A percentile compares a stretch with the other conserved stretches of the same genome.
Evolutionary conservation across 1,140 invertebrate genomes (phyloP).

Genomic region (Mactra quadrangularis): DNA sequence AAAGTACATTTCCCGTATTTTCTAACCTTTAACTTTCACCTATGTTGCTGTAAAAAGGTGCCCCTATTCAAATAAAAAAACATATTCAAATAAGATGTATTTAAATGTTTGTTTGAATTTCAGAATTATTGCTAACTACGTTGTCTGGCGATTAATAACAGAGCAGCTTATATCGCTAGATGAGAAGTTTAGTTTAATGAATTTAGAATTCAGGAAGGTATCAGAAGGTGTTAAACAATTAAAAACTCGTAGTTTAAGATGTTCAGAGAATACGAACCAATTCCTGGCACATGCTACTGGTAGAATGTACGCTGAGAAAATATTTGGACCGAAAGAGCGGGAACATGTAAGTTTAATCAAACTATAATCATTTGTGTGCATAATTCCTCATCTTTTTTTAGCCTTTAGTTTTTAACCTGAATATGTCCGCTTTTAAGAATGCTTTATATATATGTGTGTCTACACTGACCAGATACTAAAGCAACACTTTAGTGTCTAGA

Average conservation of each 20-base stretch:
- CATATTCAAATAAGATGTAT: no score
- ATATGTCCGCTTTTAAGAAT: no score
- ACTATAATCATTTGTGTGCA: no score
- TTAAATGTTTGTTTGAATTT: neutral
- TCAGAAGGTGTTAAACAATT: conserved; percentile 41
- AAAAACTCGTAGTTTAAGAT: conserved; percentile 89
- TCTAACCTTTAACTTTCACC: no score
- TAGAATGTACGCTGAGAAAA: conserved; percentile 92
- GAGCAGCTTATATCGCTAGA: conserved; percentile 43
- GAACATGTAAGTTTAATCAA: conserved; percentile 86
- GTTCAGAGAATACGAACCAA: conserved; percentile 90
- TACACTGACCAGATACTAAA: no score
- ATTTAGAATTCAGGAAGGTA: conserved; percentile 48
- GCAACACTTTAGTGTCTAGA: no score
- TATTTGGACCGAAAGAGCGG: conserved; percentile 92
- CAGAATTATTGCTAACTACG: conserved; percentile 52
- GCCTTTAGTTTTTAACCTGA: no score
- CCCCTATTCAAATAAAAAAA: no score
- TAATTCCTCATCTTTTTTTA: no score
- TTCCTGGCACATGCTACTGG: conserved; percentile 91
- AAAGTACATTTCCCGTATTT: no score
- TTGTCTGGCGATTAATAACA: conserved; percentile 52
- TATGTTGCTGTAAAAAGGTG: no score
- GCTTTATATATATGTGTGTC: neutral
- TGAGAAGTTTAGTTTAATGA: conserved; percentile 44